Conservation (phyloP, 2,797 vertebrate species). For the Streptopelia turtur region DNA sequence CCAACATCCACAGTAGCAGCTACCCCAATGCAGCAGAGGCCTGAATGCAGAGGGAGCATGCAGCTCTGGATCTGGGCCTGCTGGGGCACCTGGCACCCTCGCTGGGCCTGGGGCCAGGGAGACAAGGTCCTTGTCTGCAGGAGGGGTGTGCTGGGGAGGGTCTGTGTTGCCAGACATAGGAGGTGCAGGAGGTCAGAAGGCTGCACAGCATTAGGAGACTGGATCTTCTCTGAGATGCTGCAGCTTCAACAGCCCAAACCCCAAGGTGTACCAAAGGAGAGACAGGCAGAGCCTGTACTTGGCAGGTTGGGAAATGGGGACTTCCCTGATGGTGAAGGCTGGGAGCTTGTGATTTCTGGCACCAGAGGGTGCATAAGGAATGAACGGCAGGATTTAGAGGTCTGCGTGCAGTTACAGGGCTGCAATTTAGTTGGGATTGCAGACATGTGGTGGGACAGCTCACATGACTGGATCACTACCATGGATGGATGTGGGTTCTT, state of each 20-base stretch:
- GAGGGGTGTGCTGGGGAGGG: not conserved
- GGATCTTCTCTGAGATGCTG: not conserved
- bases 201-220: not conserved
- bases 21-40: not conserved
- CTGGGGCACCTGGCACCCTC: too few species aligned
- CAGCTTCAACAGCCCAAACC: not conserved
- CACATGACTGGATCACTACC: rapidly evolving
- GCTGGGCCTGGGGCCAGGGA: not conserved
- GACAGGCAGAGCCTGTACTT: not conserved
- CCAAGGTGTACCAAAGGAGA: not conserved
- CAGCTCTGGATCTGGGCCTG: not conserved
- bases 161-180: not conserved
- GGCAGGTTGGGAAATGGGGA: not conserved
- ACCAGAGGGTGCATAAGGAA: not conserved
- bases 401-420: not conserved
- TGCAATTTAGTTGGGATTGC: not conserved
- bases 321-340: not conserved
- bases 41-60: not conserved
- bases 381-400: not conserved
- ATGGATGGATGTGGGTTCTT: not conserved
- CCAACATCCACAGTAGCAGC: not conserved
- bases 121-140: not conserved
- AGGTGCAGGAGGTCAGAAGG: not conserved
- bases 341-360: not conserved
- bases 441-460: not conserved